Conservation (phyloP, 2,797 vertebrate species). For the Halcyon smyrnensis region DNA sequence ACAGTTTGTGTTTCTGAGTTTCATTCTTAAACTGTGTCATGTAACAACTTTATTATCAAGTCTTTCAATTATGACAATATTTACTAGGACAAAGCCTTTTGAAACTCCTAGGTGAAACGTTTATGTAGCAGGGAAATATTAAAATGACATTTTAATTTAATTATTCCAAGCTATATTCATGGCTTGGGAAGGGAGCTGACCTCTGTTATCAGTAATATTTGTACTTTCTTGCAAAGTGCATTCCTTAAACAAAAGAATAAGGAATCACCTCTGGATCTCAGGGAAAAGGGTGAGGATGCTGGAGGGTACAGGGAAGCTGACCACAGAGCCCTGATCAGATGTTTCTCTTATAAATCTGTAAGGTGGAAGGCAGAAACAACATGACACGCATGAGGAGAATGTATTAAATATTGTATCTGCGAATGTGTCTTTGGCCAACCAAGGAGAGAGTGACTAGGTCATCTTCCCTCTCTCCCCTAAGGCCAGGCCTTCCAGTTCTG, state of each 20-base stretch:
- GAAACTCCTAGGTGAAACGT: neutral
- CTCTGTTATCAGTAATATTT: neutral
- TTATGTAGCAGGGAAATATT: neutral
- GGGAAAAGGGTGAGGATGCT: neutral
- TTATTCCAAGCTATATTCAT: neutral
- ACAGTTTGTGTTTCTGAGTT: neutral
- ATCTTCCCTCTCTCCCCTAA: neutral
- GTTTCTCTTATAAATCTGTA: neutral
- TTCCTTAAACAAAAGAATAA: neutral
- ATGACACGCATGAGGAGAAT: neutral
- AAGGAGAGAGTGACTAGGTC: neutral
- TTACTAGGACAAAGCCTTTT: neutral
- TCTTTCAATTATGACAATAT: neutral
- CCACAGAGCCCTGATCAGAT: neutral
- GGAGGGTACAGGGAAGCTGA: neutral
- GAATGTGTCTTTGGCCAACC: accelerated
- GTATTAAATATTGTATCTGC: neutral
- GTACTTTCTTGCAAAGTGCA: neutral
- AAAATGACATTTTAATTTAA: neutral
- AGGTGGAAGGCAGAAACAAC: neutral
- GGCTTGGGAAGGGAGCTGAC: neutral
- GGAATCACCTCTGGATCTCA: neutral
- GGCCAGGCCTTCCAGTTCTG: neutral
- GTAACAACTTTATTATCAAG: neutral
- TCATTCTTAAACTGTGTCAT: neutral